Base-by-base conservation (phyloP, 2,113 vertebrate species). In the Centropus bengalensis region DNA sequence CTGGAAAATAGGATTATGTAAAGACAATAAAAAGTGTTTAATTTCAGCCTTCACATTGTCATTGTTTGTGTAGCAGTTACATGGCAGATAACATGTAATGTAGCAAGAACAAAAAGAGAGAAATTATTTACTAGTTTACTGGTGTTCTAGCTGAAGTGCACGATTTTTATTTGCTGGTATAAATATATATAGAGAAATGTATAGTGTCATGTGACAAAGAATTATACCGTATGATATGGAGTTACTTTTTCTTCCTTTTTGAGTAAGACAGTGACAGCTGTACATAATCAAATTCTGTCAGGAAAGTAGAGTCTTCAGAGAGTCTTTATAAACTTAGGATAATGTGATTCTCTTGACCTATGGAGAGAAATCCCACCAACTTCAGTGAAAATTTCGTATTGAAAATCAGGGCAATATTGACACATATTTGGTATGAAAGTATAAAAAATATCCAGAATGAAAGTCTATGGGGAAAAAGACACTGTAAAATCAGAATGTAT, bases 41-140 rank as follows among this genome's bases (percentile, higher is more conserved):
- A 78, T 96, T 88, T 58, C 0, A 0, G 5, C 21, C 19, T 91
- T 91, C 4, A 1, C 20, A 40, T 78, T 95, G 60, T 59, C 60
- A 38, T 68, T 71, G 52, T 94, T 40, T 78, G 82, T 95, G 36
- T 78, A 96, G 58, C 71, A 78, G 64, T 91, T 83, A 89, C 79
- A 78, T 66, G 73, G 38, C 73, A 88, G 52, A 83, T 67, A 78
- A 74, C 15, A 28, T 62, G 59, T 74, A 83, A 56, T 28, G 40
- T 58, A 71, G 40, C 18, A 88, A 76, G 54, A 77, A 38, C 26
- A 88, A 66, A 20, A 40, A 96, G 36, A 81, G 82, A 80, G 32
- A 28, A 86, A 60, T 91, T 88, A 36, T 9, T 40, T 54, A 42
- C 47, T 44, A 22, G 9, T 83, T 91, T 89, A 49, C 27, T 68